Evolutionary conservation across 2,797 vertebrate genomes (phyloP), one percentile per base, ranked within the genome.

Genomic region (Aythya fuligula): DNA sequence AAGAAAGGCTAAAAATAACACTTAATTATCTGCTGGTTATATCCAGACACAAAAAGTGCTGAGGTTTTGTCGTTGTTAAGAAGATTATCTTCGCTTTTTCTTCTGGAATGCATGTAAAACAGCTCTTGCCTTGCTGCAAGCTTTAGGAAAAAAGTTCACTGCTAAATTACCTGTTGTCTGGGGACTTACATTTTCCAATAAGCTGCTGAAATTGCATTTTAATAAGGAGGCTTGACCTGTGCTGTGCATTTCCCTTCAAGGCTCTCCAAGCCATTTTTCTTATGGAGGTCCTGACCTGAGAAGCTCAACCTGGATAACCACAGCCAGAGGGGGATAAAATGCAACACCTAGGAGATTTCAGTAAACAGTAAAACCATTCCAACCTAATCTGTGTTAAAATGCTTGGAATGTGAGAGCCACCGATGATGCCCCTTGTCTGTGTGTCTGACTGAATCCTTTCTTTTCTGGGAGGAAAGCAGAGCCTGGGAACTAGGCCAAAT

Each of bases 371-470:
- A 97, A 98, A 98, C 97, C 97, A 98, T 97, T 98, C 97, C 97
- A 97, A 96, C 96, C 96, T 98, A 98, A 98, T 98, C 97, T 98
- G 96, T 95, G 96, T 93, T 97, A 97, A 97, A 98, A 98, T 97
- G 97, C 96, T 96, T 97, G 98, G 98, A 98, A 98, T 98, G 98
- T 76, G 94, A 97, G 95, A 97, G 97, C 96, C 95, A 97, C 93
- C 3, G 96, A 96, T 96, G 98, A 98, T 97, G 97, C 95, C 97
- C 96, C 97, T 98, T 97, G 96, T 97, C 95, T 97, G 94, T 97
- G 96, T 97, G 96, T 98, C 97, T 98, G 95, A 93, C 97, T 97
- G 98, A 98, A 97, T 97, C 97, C 96, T 97, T 98, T 98, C 90
- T 98, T 98, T 98, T 96, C 97, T 97, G 17, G 20, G 94, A 91